These are phyloP conservation scores for Leptinotarsa texana DNA, from an alignment of 1,140 invertebrate species.

Conservation along the genomic window DNA sequence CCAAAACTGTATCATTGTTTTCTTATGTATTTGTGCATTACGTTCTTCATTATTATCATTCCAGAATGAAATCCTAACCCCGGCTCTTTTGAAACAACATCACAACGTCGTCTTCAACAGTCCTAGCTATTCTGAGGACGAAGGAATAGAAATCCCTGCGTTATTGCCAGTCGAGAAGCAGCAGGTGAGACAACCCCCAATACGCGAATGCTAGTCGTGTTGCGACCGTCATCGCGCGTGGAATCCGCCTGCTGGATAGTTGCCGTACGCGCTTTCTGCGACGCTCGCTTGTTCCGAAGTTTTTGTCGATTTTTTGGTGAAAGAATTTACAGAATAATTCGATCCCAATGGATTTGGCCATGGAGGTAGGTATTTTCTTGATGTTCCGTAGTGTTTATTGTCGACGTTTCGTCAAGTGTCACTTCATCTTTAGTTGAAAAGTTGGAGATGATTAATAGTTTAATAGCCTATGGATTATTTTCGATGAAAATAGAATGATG, in stretches of 20 bases:
- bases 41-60: too few species aligned
- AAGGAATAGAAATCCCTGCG: constrained; percentile 4
- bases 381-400: too few species aligned
- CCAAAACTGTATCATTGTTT: too few species aligned
- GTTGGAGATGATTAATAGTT: too few species aligned
- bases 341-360: too few species aligned
- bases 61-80: background rate
- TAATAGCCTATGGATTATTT: too few species aligned
- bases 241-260: background rate
- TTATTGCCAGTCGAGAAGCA: constrained; percentile 15
- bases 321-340: background rate
- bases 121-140: background rate
- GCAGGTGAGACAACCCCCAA: constrained; percentile 36
- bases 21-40: too few species aligned
- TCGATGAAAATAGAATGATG: too few species aligned
- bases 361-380: too few species aligned
- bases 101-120: background rate
- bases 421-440: too few species aligned
- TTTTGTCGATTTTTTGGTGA: background rate
- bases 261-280: background rate
- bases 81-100: too few species aligned
- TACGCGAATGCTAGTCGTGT: constrained; percentile 35
- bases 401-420: too few species aligned
- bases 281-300: background rate
- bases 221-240: constrained; percentile 35